A percentile compares a stretch with the other conserved stretches of the same genome.
Conservation (phyloP, 2,888 invertebrate species). For the Lymantria dispar region DNA sequence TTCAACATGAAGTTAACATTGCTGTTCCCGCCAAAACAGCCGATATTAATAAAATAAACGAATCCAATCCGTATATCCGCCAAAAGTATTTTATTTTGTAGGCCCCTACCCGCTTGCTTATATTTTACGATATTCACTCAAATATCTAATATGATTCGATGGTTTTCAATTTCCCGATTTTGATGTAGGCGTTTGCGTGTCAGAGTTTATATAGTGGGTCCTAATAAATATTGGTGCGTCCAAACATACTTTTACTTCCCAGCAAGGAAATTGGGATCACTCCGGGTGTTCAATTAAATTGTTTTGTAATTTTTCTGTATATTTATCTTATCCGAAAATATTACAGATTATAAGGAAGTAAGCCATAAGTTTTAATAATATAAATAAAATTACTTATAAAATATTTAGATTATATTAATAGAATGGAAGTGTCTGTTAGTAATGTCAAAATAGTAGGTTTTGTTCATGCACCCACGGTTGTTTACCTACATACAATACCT, state of each 20-base stretch:
- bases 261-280: constrained; percentile 24
- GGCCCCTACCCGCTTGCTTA: constrained; percentile 44
- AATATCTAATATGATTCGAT: constrained; percentile 60
- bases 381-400: too few species aligned
- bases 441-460: too few species aligned
- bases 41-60: constrained; percentile 49
- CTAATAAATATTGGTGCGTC: constrained; percentile 30
- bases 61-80: constrained; percentile 48
- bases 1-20: not conserved
- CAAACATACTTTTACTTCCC: constrained; percentile 24
- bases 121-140: constrained; percentile 60
- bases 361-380: too few species aligned
- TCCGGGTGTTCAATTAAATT: constrained; percentile 27
- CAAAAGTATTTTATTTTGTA: constrained; percentile 57
- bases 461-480: too few species aligned
- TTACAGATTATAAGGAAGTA: too few species aligned
- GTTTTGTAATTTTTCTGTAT: not conserved
- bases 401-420: too few species aligned
- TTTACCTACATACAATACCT: too few species aligned
- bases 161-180: constrained; percentile 65
- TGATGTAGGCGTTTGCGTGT: constrained; percentile 29
- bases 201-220: constrained; percentile 13
- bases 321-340: too few species aligned
- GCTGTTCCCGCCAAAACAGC: constrained; percentile 12
- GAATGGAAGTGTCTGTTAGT: too few species aligned